phyloP scores from a whole-genome alignment of 2,797 vertebrate genomes.

The Acanthornis magna region DNA sequence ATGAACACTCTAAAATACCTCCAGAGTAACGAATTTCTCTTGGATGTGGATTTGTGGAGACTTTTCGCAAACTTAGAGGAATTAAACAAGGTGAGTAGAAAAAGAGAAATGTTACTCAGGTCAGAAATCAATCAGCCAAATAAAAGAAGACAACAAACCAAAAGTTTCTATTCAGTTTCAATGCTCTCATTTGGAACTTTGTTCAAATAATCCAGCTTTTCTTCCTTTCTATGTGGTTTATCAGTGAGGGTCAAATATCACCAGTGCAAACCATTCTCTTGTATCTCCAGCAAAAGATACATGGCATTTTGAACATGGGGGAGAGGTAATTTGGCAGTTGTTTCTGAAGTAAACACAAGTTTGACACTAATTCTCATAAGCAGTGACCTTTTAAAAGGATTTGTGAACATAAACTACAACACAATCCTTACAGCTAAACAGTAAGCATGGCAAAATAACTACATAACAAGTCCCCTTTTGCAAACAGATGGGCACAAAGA shows the following conservation, averaged over 20 bases:
- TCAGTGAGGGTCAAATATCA: background rate
- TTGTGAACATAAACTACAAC: background rate
- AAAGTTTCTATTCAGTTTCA: background rate
- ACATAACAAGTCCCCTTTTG: background rate
- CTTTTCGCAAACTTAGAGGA: constrained; percentile 90
- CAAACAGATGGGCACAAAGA: background rate
- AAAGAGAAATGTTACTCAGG: background rate
- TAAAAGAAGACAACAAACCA: background rate
- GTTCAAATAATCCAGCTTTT: background rate
- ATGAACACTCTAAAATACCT: constrained; percentile 81
- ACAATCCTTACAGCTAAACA: background rate
- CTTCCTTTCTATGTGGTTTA: background rate
- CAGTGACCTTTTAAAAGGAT: background rate
- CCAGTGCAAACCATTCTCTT: background rate
- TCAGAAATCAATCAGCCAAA: background rate
- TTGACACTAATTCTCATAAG: background rate
- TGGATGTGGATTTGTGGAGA: constrained; percentile 84
- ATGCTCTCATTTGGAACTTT: background rate
- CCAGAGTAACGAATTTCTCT: constrained; percentile 80
- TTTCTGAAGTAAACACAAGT: background rate
- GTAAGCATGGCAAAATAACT: background rate
- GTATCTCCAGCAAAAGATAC: background rate
- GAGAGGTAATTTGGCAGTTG: background rate
- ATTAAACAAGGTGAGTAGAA: constrained; percentile 85
- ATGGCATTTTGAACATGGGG: background rate